Conservation (phyloP, 64 coral and sea anemone genomes). For the Acropora tenuis region DNA sequence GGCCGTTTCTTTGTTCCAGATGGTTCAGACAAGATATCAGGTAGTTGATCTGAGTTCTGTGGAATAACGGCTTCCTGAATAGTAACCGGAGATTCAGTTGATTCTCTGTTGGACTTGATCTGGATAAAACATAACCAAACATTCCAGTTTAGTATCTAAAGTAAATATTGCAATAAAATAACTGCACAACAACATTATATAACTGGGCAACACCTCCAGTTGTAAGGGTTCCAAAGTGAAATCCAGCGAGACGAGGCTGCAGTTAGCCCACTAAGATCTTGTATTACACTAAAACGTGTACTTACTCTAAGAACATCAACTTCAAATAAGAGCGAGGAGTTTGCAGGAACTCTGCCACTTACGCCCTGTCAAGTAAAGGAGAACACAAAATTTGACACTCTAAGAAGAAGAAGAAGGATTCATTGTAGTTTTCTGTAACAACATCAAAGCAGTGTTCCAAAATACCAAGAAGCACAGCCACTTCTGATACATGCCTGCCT, state of each 20-base stretch:
- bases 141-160: too few species aligned
- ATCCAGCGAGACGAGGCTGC: too few species aligned
- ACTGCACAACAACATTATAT: too few species aligned
- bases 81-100: constrained; percentile 51
- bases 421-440: too few species aligned
- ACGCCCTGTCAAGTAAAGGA: constrained; percentile 59
- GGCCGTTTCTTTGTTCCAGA: constrained; percentile 65
- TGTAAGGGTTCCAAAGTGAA: too few species aligned
- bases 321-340: constrained; percentile 90
- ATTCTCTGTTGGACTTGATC: constrained; percentile 69
- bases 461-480: too few species aligned
- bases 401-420: too few species aligned
- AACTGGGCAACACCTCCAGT: too few species aligned
- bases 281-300: background rate
- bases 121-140: background rate
- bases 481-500: too few species aligned
- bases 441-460: too few species aligned
- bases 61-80: constrained; percentile 27
- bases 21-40: constrained; percentile 59
- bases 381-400: background rate
- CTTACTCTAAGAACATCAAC: constrained; percentile 92
- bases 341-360: constrained; percentile 79
- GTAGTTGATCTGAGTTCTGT: constrained; percentile 49
- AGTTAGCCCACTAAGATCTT: background rate
- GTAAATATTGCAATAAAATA: too few species aligned